Evolutionary conservation across 2,797 vertebrate genomes (phyloP).

Genomic region (Gymnopithys bicolor): DNA sequence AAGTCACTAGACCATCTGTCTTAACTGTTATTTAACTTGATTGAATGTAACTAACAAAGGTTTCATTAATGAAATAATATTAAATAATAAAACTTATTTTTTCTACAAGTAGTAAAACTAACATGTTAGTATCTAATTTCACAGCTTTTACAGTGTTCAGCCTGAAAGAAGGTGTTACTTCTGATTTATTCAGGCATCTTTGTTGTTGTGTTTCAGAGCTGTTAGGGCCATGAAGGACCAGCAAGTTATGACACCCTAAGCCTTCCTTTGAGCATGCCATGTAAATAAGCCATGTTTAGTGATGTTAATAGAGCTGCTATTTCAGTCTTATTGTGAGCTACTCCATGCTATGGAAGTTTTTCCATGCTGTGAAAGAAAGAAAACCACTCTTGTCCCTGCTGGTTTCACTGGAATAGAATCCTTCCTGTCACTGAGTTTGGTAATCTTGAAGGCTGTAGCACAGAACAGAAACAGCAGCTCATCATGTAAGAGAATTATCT

Average conservation of each 20-base stretch:
- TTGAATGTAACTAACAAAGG: background rate
- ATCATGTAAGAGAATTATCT: background rate
- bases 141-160: background rate
- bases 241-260: background rate
- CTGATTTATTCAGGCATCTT: background rate
- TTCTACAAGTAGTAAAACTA: background rate
- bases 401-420: background rate
- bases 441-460: background rate
- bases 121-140: background rate
- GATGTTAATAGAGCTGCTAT: background rate
- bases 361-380: background rate
- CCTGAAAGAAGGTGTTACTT: background rate
- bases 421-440: background rate
- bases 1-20: background rate
- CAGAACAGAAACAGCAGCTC: background rate
- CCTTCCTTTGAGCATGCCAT: background rate
- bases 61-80: background rate
- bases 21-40: background rate
- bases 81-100: background rate
- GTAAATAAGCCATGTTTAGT: background rate
- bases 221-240: background rate
- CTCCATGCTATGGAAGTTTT: background rate
- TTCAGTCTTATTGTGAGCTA: background rate
- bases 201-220: background rate
- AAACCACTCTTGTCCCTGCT: background rate